These are phyloP conservation scores for Chloroclysta siterata DNA, from an alignment of 2,888 invertebrate genomes.

Conservation along the genomic window DNA sequence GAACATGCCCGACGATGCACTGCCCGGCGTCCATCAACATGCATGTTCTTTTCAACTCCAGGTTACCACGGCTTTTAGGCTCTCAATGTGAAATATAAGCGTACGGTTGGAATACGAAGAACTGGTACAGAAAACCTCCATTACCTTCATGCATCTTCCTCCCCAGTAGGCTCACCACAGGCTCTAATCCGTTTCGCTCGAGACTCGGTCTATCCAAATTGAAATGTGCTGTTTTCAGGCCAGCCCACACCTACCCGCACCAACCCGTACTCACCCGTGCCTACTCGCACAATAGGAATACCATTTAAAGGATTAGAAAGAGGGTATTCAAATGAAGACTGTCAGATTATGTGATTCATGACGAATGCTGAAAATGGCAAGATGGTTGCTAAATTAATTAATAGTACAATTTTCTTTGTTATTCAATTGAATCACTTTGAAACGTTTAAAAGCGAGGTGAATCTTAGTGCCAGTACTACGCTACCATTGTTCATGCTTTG, in stretches of 20 bases:
- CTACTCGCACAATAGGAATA: conserved; percentile 31
- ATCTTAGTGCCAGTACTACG: too few relatives aligned
- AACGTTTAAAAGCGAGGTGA: too few relatives aligned
- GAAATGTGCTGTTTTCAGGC: conserved; percentile 72
- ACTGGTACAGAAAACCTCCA: conserved; percentile 12
- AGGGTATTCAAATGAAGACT: conserved; percentile 30
- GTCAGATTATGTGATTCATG: conserved; percentile 25
- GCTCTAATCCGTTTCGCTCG: conserved; percentile 58
- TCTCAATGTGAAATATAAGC: too few relatives aligned
- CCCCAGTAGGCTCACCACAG: conserved; percentile 22
- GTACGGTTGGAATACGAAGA: too few relatives aligned
- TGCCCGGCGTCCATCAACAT: too few relatives aligned
- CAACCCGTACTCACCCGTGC: conserved; percentile 10
- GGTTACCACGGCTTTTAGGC: too few relatives aligned
- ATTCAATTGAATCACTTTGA: too few relatives aligned
- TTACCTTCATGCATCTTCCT: conserved; percentile 15
- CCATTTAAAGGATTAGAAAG: conserved; percentile 33
- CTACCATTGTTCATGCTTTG: too few relatives aligned
- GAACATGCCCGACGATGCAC: too few relatives aligned
- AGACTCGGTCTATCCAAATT: conserved; percentile 72
- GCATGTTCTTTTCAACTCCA: too few relatives aligned
- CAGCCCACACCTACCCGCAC: conserved; percentile 37
- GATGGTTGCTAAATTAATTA: conserved; percentile 6
- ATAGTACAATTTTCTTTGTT: background rate
- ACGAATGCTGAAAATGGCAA: conserved; percentile 6